Base-by-base conservation (phyloP, 2,113 vertebrate genomes). In the Plectropomus leopardus region DNA sequence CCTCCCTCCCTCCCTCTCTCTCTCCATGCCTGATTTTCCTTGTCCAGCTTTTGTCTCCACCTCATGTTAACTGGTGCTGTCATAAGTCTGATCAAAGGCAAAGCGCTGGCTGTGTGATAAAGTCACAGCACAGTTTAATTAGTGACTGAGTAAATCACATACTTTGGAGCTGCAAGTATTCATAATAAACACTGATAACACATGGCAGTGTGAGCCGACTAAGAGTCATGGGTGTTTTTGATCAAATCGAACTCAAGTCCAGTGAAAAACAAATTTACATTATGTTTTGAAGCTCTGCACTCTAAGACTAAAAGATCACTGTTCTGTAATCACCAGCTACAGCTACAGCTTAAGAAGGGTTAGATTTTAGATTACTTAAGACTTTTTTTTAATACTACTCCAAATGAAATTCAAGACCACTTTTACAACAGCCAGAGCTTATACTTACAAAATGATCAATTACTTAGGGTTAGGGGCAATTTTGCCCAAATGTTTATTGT, bases 1-100 rank as follows among this genome's bases (percentile, higher is more conserved):
- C 54, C 77, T 74, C 57, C 28, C 60, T 71, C 42, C 15, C 89
- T 90, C 91, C 54, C 21, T n/a, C 44, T 34, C 50, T 50, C 32
- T 45, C n/a, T 23, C 44, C 21, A 3, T 44, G 50, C 74, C 69
- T 55, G 51, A 80, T 83, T 78, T 72, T 80, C 55, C 61, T 75
- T 60, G 24, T 57, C 50, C 58, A 69, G 19, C 53, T 83, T 70
- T 80, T 1, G 69, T 74, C 89, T 85, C 47, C 66, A 68, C 26
- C 72, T 82, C 40, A 44, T 28, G 59, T 76, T 34, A 59, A 45
- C 64, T 55, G 36, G 1, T 21, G 44, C 69, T 55, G 71, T 78
- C 79, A 65, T 48, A 55, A 51, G 21, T 78, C 53, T 0, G 67
- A 79, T 78, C n/a, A 88, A 72, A 80, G 51, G 7, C 40, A 78